These are phyloP conservation scores for Ophion ventricosus DNA, from an alignment of 2,888 invertebrate genomes.

Conservation along the genomic window DNA sequence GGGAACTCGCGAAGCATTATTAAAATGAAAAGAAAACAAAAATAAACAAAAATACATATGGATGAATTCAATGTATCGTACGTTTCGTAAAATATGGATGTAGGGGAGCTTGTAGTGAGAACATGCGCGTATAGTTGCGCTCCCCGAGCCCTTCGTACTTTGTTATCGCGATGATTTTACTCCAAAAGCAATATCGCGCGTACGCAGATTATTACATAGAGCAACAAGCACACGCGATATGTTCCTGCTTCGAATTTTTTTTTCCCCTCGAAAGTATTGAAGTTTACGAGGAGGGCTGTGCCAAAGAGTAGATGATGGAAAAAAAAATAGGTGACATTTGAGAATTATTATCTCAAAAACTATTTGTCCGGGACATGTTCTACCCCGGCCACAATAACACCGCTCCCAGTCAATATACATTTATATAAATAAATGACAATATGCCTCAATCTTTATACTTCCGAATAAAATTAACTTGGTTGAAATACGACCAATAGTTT, in stretches of 20 bases:
- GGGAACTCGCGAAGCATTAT: constrained; percentile 8
- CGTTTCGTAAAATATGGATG: constrained; percentile 23
- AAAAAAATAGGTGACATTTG: no score
- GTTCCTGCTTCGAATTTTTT: constrained; percentile 29
- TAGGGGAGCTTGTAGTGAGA: neutral
- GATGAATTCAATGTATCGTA: neutral
- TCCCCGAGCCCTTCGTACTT: neutral
- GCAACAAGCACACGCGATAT: constrained; percentile 14
- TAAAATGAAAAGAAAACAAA: constrained; percentile 36
- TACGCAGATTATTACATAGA: constrained; percentile 24
- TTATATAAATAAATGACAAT: no score
- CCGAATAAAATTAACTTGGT: no score
- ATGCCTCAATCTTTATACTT: no score
- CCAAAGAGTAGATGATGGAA: no score
- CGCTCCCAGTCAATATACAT: no score
- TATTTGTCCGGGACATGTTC: no score
- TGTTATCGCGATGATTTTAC: constrained; percentile 15
- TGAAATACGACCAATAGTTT: no score
- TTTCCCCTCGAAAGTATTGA: constrained; percentile 1
- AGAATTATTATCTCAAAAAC: no score
- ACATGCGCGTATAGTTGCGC: neutral
- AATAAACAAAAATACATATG: constrained; percentile 17
- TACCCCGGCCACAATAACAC: no score
- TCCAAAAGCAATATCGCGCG: constrained; percentile 37
- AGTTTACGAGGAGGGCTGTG: constrained; percentile 18